These are phyloP conservation scores for Cebus imitator DNA, from an alignment of 2,113 vertebrate species.

Conservation along the genomic window DNA sequence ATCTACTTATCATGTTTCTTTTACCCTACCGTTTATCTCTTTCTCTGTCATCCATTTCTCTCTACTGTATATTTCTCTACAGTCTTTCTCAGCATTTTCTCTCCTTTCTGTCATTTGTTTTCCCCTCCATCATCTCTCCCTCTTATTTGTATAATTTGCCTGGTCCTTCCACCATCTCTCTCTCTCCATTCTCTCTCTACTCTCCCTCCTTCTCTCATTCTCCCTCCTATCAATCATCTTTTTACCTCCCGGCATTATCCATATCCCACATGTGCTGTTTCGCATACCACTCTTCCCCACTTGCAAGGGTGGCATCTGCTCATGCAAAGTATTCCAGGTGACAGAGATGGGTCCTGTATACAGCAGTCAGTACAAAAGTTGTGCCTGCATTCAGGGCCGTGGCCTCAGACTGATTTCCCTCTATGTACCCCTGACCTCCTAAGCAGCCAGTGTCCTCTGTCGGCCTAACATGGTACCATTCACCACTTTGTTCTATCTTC, in stretches of 20 bases:
- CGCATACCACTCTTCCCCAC: not conserved
- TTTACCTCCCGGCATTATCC: not conserved
- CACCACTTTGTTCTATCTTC: not conserved
- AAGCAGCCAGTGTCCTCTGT: not conserved
- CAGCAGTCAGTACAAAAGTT: not conserved
- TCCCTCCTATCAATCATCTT: not conserved
- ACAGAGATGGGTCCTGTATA: not conserved
- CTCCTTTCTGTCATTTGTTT: constrained; percentile 1
- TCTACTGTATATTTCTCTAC: not conserved
- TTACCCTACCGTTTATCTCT: not conserved
- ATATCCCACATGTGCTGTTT: not conserved
- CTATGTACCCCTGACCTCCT: not conserved
- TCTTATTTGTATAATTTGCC: not conserved
- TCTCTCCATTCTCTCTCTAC: not conserved
- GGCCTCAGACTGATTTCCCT: not conserved
- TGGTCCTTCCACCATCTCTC: not conserved
- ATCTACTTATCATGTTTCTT: not conserved
- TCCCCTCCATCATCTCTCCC: not conserved
- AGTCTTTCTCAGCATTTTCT: constrained; percentile 7
- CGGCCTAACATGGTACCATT: not conserved
- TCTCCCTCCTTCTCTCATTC: no score
- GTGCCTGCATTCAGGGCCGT: not conserved
- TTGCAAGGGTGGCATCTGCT: not conserved
- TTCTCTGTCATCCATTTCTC: not conserved
- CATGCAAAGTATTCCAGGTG: not conserved